Evolutionary conservation across 1,140 invertebrate genomes (phyloP).

Genomic region (Cotesia typhae): DNA sequence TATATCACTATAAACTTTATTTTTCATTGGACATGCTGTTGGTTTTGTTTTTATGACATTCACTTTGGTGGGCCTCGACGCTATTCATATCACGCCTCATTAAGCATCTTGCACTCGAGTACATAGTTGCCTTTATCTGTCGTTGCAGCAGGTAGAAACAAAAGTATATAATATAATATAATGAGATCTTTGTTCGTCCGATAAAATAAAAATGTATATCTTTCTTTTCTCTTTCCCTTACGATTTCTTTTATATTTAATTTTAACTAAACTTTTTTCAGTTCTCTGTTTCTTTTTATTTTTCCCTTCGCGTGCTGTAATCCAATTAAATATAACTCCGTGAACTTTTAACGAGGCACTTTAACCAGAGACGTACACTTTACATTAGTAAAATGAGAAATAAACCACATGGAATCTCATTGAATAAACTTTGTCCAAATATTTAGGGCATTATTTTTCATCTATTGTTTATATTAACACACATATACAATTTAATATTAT

Average conservation of each 20-base stretch:
- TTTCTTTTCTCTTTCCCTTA: constrained; percentile 3
- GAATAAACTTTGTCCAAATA: background rate
- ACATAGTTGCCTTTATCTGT: constrained; percentile 11
- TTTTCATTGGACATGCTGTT: background rate
- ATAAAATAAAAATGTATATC: background rate
- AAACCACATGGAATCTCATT: background rate
- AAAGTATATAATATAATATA: background rate
- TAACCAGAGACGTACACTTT: constrained; percentile 6
- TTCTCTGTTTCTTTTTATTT: background rate
- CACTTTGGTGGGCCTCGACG: constrained; percentile 20
- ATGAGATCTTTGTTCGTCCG: constrained; percentile 5
- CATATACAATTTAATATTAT: background rate
- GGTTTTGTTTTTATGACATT: constrained; percentile 9
- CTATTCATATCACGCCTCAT: constrained; percentile 30
- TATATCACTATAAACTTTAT: background rate
- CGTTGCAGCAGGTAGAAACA: constrained; percentile 7
- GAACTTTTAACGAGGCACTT: constrained; percentile 30
- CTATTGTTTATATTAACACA: background rate
- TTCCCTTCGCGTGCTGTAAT: constrained; percentile 22
- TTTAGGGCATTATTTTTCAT: background rate
- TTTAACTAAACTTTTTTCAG: background rate
- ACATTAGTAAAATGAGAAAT: constrained; percentile 6
- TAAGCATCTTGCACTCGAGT: constrained; percentile 23
- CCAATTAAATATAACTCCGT: constrained; percentile 30
- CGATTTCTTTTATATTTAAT: background rate